Evolutionary conservation across 2,113 vertebrate genomes (phyloP).

Genomic region (Rhea pennata): DNA sequence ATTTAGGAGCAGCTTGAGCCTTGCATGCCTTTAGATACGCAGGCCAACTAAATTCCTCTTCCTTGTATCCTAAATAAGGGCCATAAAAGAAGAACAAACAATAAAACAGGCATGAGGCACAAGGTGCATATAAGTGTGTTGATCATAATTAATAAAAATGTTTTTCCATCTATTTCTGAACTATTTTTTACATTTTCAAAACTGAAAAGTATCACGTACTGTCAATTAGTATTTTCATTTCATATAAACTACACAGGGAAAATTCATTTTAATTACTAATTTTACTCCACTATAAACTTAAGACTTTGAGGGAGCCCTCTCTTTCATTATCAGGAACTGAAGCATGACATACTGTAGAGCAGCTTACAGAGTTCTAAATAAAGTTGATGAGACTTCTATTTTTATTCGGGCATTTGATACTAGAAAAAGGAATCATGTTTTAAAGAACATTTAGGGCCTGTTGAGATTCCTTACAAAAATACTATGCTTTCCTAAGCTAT

Average conservation of each 20-base stretch:
- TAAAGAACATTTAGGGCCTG: background rate
- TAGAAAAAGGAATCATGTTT: background rate
- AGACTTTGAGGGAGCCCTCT: background rate
- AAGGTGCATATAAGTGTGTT: background rate
- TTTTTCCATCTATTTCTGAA: background rate
- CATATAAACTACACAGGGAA: background rate
- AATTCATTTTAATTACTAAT: background rate
- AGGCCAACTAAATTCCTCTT: constrained; percentile 88
- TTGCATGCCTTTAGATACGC: constrained; percentile 85
- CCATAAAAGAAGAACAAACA: background rate
- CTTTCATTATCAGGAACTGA: background rate
- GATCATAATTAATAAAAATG: background rate
- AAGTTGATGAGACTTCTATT: background rate
- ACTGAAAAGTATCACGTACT: background rate
- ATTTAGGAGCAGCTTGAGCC: constrained; percentile 86
- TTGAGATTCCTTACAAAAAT: background rate
- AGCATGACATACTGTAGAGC: background rate
- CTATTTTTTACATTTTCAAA: background rate
- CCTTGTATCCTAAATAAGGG: constrained; percentile 79
- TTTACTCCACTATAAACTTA: background rate
- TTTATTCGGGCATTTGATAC: background rate
- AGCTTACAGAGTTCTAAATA: background rate
- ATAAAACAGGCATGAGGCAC: background rate
- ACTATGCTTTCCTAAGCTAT: background rate
- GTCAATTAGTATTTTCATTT: background rate